Evolutionary conservation across 1,140 invertebrate genomes (phyloP), one percentile per base, ranked within the genome.

Genomic region (Marisa cornuarietis): DNA sequence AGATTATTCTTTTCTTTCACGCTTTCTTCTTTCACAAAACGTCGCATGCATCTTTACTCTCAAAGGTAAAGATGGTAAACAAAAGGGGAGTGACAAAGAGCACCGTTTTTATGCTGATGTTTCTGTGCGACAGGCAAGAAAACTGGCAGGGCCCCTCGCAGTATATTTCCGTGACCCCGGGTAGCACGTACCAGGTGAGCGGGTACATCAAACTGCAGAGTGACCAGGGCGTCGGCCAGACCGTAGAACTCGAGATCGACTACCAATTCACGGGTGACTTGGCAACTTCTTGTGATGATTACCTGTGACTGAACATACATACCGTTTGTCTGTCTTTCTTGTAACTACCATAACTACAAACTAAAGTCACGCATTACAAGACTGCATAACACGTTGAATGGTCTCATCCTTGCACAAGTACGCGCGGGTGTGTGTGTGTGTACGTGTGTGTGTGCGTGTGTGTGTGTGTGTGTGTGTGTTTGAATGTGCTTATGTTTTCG

Each of bases 311-410:
- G 65, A 11, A 22, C 65, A 11, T 68, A 31, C 26, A 68, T 11
- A 16, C 62, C 7, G n/a, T 18, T n/a, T n/a, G n/a, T n/a, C n/a
- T n/a, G n/a, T n/a, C n/a, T n/a, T n/a, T n/a, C 18, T 63, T 20
- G 18, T 4, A 18, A 20, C 18, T 63, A n/a, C 62, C n/a, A 18
- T 63, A n/a, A 63, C 31, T 42, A 42, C 31, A 2, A 42, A 42
- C 31, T 42, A 42, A 42, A 42, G 2, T 4, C 31, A 42, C 31
- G 6, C 3, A 42, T n/a, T 42, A 71, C 8, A 31, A 3, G 68
- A 71, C 68, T 24, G 26, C 71, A 74, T 51, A 80, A 78, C 11
- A 76, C 78, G 69, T 78, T 78, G 63, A 79, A 82, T 13, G 42
- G 78, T 42, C n/a, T n/a, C 62, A 20, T 18, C 62, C 3, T 3